A percentile compares a stretch with the other conserved stretches of the same genome.
Evolutionary conservation across 2,797 vertebrate genomes (phyloP).

Genomic region (Lerista edwardsae): DNA sequence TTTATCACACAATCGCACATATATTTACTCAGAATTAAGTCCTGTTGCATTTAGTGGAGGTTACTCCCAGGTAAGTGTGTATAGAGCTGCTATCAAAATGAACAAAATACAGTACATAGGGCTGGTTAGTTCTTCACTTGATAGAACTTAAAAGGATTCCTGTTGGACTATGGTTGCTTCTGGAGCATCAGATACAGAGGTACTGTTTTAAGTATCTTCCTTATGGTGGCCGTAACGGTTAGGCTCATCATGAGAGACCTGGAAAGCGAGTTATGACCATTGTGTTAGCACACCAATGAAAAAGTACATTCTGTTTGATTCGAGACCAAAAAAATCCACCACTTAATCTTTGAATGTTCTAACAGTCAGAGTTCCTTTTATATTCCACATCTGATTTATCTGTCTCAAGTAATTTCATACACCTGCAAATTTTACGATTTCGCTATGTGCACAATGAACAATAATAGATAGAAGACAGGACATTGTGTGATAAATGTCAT

Average conservation of each 20-base stretch:
- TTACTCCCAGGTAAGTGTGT: too few relatives aligned
- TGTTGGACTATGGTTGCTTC: too few relatives aligned
- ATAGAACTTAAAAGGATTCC: too few relatives aligned
- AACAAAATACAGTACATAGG: too few relatives aligned
- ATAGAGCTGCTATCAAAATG: too few relatives aligned
- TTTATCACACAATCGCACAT: too few relatives aligned
- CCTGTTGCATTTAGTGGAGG: too few relatives aligned
- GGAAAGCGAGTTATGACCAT: not conserved
- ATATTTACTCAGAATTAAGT: too few relatives aligned
- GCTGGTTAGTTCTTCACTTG: too few relatives aligned
- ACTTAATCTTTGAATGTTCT: not conserved
- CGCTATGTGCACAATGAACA: not conserved
- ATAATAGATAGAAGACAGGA: not conserved
- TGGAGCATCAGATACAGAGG: too few relatives aligned
- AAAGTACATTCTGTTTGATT: not conserved
- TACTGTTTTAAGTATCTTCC: too few relatives aligned
- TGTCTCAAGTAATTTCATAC: not conserved
- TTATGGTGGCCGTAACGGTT: not conserved
- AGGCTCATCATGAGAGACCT: not conserved
- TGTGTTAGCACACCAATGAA: not conserved
- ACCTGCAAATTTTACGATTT: not conserved
- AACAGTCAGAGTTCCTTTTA: not conserved
- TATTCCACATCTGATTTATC: not conserved
- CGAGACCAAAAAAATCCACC: not conserved
- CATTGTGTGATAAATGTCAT: conserved; percentile 15